These are phyloP conservation scores for Sylvilagus floridanus DNA, from an alignment of 2,797 vertebrate genomes.

Conservation along the genomic window DNA sequence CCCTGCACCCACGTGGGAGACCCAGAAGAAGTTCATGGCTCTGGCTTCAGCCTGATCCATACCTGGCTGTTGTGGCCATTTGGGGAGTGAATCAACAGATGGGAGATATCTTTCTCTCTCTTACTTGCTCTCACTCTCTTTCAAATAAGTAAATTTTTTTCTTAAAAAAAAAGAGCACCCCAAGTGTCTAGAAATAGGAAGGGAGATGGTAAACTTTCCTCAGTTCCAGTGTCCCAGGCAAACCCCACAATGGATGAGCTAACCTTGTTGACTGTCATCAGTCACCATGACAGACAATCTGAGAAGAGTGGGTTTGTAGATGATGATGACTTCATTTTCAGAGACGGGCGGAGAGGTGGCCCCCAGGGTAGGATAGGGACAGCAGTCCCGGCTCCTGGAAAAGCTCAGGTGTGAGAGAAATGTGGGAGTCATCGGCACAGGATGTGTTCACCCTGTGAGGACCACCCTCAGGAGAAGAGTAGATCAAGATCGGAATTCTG, in stretches of 20 bases:
- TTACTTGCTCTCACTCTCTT: too few relatives aligned
- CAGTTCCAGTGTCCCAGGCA: background rate
- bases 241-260: background rate
- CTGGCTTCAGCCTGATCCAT: too few relatives aligned
- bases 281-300: background rate
- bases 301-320: background rate
- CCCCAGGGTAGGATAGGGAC: too few relatives aligned
- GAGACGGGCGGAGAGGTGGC: background rate
- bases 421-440: background rate
- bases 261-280: background rate
- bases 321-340: background rate
- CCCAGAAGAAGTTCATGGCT: too few relatives aligned
- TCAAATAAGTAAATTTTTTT: too few relatives aligned
- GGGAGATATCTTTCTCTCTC: too few relatives aligned
- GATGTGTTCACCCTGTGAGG: background rate
- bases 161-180: background rate
- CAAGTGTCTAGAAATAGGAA: background rate
- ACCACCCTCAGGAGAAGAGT: background rate
- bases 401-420: background rate
- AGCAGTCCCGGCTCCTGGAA: background rate
- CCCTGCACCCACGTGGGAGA: too few relatives aligned
- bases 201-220: background rate
- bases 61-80: too few relatives aligned
- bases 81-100: too few relatives aligned
- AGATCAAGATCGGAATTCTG: background rate